A percentile compares a stretch with the other conserved stretches of the same genome.
Evolutionary conservation across 2,888 invertebrate species (phyloP).

Genomic region (Chrysodeixis includens): DNA sequence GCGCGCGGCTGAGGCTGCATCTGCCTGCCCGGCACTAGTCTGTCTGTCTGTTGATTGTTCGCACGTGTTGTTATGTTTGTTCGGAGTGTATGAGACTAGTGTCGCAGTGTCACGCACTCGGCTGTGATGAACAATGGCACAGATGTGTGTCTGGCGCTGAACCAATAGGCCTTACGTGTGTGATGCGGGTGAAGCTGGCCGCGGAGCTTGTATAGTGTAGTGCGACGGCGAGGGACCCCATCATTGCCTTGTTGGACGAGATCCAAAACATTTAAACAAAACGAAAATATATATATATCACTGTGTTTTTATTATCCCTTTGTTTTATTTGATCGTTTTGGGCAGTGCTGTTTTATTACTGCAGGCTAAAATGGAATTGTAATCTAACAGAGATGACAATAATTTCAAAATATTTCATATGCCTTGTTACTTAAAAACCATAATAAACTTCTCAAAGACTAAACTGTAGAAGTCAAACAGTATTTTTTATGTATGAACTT

Average conservation of each 20-base stretch:
- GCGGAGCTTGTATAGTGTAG: slow-evolving; percentile 72
- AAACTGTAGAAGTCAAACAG: no score
- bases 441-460: no score
- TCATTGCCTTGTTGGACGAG: slow-evolving; percentile 84
- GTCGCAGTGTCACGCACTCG: slow-evolving; percentile 30
- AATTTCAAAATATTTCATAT: background rate
- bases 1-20: slow-evolving; percentile 7
- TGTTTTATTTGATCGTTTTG: slow-evolving; percentile 75
- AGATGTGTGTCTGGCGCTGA: slow-evolving; percentile 57
- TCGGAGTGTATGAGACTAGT: slow-evolving; percentile 8
- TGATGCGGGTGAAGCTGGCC: slow-evolving; percentile 70
- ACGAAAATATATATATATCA: slow-evolving; percentile 83
- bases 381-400: background rate
- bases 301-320: slow-evolving; percentile 84
- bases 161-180: slow-evolving; percentile 74
- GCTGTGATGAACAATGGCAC: slow-evolving; percentile 7
- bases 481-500: no score
- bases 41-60: slow-evolving; percentile 13
- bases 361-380: background rate
- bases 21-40: slow-evolving; percentile 7
- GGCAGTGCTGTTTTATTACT: background rate
- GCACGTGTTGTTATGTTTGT: slow-evolving; percentile 20
- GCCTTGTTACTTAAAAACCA: no score
- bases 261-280: slow-evolving; percentile 83
- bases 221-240: slow-evolving; percentile 64